Evolutionary conservation across 2,888 invertebrate species (phyloP).

Genomic region (Mesochorus sp.): DNA sequence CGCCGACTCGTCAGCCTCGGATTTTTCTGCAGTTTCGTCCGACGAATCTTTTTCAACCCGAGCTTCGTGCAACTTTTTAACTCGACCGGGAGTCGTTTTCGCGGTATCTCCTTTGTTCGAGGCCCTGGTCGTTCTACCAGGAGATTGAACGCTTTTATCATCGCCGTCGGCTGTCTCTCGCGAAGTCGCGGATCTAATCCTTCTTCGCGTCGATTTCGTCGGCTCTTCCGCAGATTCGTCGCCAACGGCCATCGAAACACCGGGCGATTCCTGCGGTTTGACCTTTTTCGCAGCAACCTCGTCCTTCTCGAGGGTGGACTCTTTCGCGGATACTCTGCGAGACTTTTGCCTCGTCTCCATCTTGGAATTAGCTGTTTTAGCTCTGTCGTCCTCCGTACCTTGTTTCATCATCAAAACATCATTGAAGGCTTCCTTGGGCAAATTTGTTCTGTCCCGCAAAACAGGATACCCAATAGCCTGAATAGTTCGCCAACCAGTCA

Average conservation of each 20-base stretch:
- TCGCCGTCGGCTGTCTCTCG: background rate
- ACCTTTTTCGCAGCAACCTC: background rate
- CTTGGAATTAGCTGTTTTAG: too few relatives aligned
- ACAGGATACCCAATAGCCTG: constrained; percentile 40
- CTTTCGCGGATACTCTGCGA: background rate
- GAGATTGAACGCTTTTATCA: background rate
- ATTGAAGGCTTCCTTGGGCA: constrained; percentile 56
- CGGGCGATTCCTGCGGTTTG: background rate
- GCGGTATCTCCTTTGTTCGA: background rate
- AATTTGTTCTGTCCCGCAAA: constrained; percentile 66
- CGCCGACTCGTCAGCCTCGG: too few relatives aligned
- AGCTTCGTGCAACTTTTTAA: too few relatives aligned
- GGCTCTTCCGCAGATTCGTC: background rate
- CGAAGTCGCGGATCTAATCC: background rate
- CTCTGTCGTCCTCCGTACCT: constrained; percentile 39
- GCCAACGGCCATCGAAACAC: background rate
- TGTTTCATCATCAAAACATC: constrained; percentile 63
- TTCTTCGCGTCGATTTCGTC: background rate
- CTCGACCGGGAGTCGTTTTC: too few relatives aligned
- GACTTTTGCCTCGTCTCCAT: too few relatives aligned
- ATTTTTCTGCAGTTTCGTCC: too few relatives aligned
- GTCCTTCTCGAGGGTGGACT: background rate
- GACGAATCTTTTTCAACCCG: too few relatives aligned
- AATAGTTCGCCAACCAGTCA: constrained; percentile 28
- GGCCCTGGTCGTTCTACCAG: background rate